phyloP scores from a whole-genome alignment of 2,113 vertebrate genomes.

The Piprites chloris region DNA sequence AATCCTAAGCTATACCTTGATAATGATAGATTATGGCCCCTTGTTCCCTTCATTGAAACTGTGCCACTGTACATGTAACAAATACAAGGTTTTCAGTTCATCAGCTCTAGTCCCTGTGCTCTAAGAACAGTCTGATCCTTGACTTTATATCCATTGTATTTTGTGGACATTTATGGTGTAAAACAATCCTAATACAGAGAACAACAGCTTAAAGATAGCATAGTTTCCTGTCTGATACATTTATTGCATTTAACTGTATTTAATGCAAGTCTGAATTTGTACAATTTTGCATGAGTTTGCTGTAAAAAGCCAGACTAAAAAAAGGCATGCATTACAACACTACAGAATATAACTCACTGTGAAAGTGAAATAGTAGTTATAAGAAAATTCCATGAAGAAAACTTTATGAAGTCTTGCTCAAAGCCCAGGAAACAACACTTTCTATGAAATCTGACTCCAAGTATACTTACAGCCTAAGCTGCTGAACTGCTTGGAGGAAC shows the following conservation, averaged over 20 bases:
- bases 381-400: not conserved
- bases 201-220: not conserved
- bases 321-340: not conserved
- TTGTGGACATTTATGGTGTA: not conserved
- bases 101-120: not conserved
- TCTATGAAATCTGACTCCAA: not conserved
- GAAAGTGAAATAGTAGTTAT: not conserved
- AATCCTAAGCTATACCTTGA: not conserved
- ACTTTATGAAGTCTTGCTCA: not conserved
- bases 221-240: not conserved
- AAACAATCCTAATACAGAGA: not conserved
- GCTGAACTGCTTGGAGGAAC: not conserved
- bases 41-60: not conserved
- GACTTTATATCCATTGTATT: not conserved
- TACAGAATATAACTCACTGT: not conserved
- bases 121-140: not conserved
- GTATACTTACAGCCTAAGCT: not conserved
- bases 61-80: not conserved
- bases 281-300: slow-evolving; percentile 27
- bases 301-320: slow-evolving; percentile 38
- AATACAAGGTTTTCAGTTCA: not conserved
- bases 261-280: not conserved
- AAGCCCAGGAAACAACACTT: not conserved
- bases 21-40: not conserved
- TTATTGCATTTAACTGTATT: not conserved